Evolutionary conservation across 2,113 vertebrate genomes (phyloP), one percentile per base, ranked within the genome.

Genomic region (Pedionomus torquatus): DNA sequence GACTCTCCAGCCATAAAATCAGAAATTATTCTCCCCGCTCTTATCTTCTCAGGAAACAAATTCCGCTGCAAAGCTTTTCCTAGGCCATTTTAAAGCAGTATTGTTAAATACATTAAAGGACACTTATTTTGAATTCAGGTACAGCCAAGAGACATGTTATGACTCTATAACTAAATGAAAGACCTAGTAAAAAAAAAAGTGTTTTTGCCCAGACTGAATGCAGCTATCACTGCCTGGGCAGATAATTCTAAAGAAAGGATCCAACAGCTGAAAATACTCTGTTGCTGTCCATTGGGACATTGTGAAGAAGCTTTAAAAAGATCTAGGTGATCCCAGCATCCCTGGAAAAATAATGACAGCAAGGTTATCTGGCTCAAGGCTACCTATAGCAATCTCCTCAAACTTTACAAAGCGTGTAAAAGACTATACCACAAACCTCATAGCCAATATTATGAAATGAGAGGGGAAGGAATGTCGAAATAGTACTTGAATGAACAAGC

Each of bases 51-150:
- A 55, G 92, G 77, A 79, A 81, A 88, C 33, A 88, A 81, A 91
- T 88, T 88, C 64, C 0, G 0, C 75, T 81, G 79, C 83, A 88
- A 77, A 93, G 92, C 66, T 86, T 79, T 89, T 79, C 66, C 81
- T 70, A 35, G 65, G 51, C 66, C 49, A 28, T 79, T 86, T 89
- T 49, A 74, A 89, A 89, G 66, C 66, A 83, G 68, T 75, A 54
- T 69, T 69, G 55, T 89, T 95, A 94, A 87, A 83, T 89, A 94
- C 71, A 87, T 86, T 83, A 92, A 79, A 89, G 85, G 49, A 61
- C 65, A 25, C 55, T 95, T 92, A 66, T 75, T 83, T 70, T 51
- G 89, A 76, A 94, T 92, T 89, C 61, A 55, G 16, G 71, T 49
- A 80, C 44, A 75, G 76, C 71, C 0, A 2, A 49, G 69, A 61